Percentiles rank a stretch among this genome's conserved stretches.
These are phyloP conservation scores for Tokudaia muenninki DNA, from an alignment of 2,797 vertebrate species.

Conservation along the genomic window DNA sequence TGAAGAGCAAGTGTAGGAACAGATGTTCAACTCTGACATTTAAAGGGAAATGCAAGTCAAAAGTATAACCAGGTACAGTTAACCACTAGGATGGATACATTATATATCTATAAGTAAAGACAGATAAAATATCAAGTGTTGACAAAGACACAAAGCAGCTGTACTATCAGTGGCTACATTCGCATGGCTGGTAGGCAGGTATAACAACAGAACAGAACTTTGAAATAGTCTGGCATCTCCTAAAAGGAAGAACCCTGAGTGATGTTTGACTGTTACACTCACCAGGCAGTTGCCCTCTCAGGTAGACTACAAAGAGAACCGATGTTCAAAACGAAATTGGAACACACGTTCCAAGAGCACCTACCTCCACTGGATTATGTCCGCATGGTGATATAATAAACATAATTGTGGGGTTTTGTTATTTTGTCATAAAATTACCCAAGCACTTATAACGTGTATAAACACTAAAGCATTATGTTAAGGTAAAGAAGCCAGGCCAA, in stretches of 20 bases:
- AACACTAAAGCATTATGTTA: slow-evolving; percentile 35
- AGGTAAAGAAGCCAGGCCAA: neutral
- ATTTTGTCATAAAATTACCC: neutral
- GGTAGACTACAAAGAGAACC: neutral
- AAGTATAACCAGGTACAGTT: no score
- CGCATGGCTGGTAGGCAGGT: neutral
- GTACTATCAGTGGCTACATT: neutral
- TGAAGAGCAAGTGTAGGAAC: no score
- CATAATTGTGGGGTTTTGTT: neutral
- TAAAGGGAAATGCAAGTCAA: no score
- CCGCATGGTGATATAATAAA: neutral
- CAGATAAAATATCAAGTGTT: neutral
- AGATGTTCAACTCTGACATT: no score
- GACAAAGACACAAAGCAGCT: neutral
- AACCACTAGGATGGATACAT: neutral
- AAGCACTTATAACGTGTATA: neutral
- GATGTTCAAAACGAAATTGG: neutral
- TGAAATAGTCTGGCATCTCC: neutral
- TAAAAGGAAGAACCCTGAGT: neutral
- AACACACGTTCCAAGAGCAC: neutral
- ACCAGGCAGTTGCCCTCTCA: neutral
- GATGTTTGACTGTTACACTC: neutral
- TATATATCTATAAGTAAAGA: neutral
- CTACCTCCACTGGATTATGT: neutral
- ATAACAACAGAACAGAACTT: neutral